Evolutionary conservation across 1,140 invertebrate genomes (phyloP), one percentile per base, ranked within the genome.

Genomic region (Eubasilissa regina): DNA sequence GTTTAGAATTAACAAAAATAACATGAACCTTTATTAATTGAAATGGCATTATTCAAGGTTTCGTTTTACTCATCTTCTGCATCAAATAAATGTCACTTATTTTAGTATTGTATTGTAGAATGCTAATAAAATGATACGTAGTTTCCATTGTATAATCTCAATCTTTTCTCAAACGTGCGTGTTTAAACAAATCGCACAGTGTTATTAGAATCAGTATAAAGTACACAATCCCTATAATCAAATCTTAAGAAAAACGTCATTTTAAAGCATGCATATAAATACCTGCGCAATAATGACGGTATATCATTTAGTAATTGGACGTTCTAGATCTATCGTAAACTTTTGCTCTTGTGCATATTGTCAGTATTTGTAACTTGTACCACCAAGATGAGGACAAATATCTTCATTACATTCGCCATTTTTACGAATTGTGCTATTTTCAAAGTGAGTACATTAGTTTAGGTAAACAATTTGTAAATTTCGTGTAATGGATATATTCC

Each of bases 211-310:
- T 58, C 15, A 58, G 17, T 15, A 11, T 12, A 58, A 58, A 58
- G 15, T 58, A 21, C 55, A 58, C 21, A 58, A 19, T 58, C 17
- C 35, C 35, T 64, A n/a, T 25, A 19, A 64, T 35, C 60, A 64
- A 19, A 21, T 43, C 11, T 12, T 13, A 13, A 64, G 60, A 43
- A 35, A 58, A 11, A 43, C 60, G 60, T 64, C 60, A 64, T 8
- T 44, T 21, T 10, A 12, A 6, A 43, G 10, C 12, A 64, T 13
- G 9, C 25, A 35, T 64, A 64, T 64, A 64, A 43, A 64, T 13
- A 1, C 25, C 35, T 0, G 35, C 0, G 25, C 60, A 12, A 17
- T 43, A 7, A 7, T 43, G 13, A 43, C n/a, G 17, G 12, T 19
- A 4, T 12, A 25, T 21, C 35, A 64, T 64, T 64, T 25, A 10